Percentiles rank a stretch among this genome's conserved stretches.
phyloP scores from a whole-genome alignment of 2,888 invertebrate species.

The Protodeltote pygarga region DNA sequence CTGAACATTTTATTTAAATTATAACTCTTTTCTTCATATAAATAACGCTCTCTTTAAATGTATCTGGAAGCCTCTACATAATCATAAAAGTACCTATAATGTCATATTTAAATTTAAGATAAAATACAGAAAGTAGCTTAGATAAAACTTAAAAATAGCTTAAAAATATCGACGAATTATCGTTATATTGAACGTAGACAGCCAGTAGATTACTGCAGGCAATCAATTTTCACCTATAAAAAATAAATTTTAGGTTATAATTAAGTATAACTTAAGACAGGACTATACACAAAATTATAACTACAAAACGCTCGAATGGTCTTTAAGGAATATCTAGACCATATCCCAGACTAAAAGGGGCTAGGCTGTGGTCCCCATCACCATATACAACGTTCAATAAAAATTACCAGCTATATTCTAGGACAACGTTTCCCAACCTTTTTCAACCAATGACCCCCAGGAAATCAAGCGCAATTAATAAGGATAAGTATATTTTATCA shows the following conservation, averaged over 20 bases:
- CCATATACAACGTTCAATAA: too few species aligned
- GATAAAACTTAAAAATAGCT: constrained; percentile 47
- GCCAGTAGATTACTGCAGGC: constrained; percentile 62
- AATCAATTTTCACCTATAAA: constrained; percentile 84
- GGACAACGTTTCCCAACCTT: too few species aligned
- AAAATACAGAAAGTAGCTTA: constrained; percentile 59
- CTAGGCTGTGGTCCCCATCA: too few species aligned
- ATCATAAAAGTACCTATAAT: constrained; percentile 68
- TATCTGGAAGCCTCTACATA: constrained; percentile 85
- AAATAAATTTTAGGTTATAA: constrained; percentile 55
- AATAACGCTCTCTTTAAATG: constrained; percentile 79
- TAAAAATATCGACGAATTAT: constrained; percentile 52
- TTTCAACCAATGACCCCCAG: too few species aligned
- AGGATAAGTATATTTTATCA: too few species aligned
- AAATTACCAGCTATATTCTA: too few species aligned
- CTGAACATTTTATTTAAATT: constrained; percentile 83
- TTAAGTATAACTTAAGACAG: too few species aligned
- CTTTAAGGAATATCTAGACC: too few species aligned
- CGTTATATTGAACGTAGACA: constrained; percentile 53
- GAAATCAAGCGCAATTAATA: too few species aligned
- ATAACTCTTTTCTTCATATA: constrained; percentile 78
- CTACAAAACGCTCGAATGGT: too few species aligned
- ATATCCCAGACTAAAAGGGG: too few species aligned
- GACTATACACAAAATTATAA: too few species aligned
- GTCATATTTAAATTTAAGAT: constrained; percentile 57